Conservation (phyloP, 2,113 vertebrate genomes). For the Callocephalon fimbriatum region DNA sequence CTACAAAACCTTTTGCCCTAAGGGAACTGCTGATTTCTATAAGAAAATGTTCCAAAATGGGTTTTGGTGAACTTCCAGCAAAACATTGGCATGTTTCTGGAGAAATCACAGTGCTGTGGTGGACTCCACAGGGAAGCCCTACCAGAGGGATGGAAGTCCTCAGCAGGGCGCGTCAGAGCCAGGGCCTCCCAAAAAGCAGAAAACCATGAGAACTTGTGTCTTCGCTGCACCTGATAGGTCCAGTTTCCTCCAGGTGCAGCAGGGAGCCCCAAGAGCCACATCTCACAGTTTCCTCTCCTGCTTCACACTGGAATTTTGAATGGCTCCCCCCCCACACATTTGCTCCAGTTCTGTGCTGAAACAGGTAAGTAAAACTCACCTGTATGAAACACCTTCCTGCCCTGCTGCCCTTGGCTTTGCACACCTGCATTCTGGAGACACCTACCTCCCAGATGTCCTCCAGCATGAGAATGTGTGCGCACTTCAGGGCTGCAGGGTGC, state of each 20-base stretch:
- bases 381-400: neutral
- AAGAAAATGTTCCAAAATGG: neutral
- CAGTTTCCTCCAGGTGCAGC: neutral
- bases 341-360: neutral
- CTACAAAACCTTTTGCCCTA: neutral
- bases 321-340: accelerated
- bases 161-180: neutral
- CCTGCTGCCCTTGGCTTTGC: neutral
- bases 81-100: neutral
- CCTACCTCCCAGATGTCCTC: neutral
- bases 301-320: neutral
- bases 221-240: neutral
- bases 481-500: neutral
- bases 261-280: neutral
- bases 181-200: neutral
- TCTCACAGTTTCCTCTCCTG: neutral
- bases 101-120: neutral
- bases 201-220: accelerated
- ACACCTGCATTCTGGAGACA: neutral
- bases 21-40: neutral
- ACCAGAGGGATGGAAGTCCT: neutral
- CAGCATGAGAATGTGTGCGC: neutral
- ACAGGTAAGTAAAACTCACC: neutral
- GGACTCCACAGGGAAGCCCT: neutral
- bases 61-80: neutral